A percentile compares a stretch with the other conserved stretches of the same genome.
phyloP scores from a whole-genome alignment of 2,888 invertebrate species.

The Brachyopa scutellaris region DNA sequence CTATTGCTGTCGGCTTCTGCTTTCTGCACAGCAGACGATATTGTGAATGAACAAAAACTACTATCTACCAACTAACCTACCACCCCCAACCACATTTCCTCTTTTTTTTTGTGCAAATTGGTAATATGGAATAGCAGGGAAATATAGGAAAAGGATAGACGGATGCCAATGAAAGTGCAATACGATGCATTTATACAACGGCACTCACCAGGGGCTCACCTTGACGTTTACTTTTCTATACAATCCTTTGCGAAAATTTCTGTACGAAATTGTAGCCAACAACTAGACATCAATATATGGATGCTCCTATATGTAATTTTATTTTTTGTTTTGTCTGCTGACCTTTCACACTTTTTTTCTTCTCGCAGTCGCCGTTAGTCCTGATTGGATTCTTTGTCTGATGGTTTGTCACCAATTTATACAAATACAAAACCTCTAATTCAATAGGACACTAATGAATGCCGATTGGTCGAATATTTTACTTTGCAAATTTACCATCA shows the following conservation, averaged over 20 bases:
- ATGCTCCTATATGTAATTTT: constrained; percentile 53
- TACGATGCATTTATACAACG: constrained; percentile 16
- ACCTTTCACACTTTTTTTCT: constrained; percentile 79
- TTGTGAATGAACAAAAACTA: constrained; percentile 66
- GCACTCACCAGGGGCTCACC: constrained; percentile 19
- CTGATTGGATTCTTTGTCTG: constrained; percentile 67
- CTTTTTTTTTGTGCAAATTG: not conserved
- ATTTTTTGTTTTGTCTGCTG: constrained; percentile 76
- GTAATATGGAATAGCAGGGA: constrained; percentile 15
- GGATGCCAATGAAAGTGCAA: constrained; percentile 11
- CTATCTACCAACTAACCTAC: constrained; percentile 52
- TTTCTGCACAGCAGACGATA: constrained; percentile 27
- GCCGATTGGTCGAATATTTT: not conserved
- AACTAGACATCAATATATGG: constrained; percentile 62
- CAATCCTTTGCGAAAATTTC: constrained; percentile 35
- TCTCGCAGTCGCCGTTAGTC: constrained; percentile 62
- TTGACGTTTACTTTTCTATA: not conserved
- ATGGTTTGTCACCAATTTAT: constrained; percentile 67
- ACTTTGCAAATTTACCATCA: constrained; percentile 62
- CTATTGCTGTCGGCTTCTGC: constrained; percentile 27
- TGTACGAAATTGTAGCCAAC: constrained; percentile 30
- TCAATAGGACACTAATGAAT: constrained; percentile 24
- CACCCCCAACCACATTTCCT: constrained; percentile 44
- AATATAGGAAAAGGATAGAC: not conserved
- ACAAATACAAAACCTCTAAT: constrained; percentile 66